phyloP scores from a whole-genome alignment of 2,797 vertebrate species.

The Carcharodon carcharias region DNA sequence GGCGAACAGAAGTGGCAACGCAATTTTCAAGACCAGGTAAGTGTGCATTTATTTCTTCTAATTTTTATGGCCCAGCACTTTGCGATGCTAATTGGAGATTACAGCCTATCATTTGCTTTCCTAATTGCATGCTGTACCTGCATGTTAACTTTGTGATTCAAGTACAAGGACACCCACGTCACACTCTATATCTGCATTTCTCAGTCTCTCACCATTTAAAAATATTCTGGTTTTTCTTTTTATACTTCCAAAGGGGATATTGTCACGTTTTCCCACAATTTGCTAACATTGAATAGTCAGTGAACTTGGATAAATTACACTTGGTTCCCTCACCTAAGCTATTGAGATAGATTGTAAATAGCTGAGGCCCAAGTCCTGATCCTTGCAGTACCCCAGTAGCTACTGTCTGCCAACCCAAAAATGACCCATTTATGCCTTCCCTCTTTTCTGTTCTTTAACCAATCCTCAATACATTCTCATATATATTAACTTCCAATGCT shows the following conservation, averaged over 20 bases:
- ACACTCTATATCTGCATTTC: too few species aligned
- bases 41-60: too few species aligned
- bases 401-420: background rate
- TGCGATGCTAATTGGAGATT: too few species aligned
- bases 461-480: background rate
- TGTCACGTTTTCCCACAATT: background rate
- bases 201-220: too few species aligned
- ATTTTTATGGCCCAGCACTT: too few species aligned
- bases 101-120: too few species aligned
- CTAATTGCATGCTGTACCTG: background rate
- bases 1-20: too few species aligned
- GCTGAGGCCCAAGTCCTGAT: background rate
- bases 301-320: too few species aligned
- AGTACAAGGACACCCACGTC: too few species aligned
- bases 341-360: background rate
- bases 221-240: too few species aligned
- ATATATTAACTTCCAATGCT: background rate
- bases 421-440: background rate
- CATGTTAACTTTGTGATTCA: too few species aligned
- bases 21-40: too few species aligned
- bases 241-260: background rate
- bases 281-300: background rate
- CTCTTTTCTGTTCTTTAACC: background rate
- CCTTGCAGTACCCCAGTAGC: background rate
- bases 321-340: background rate